Percentiles rank a stretch among this genome's conserved stretches.
Conservation (phyloP, 2,888 invertebrate species). For the Kryphioiulus occultus region DNA sequence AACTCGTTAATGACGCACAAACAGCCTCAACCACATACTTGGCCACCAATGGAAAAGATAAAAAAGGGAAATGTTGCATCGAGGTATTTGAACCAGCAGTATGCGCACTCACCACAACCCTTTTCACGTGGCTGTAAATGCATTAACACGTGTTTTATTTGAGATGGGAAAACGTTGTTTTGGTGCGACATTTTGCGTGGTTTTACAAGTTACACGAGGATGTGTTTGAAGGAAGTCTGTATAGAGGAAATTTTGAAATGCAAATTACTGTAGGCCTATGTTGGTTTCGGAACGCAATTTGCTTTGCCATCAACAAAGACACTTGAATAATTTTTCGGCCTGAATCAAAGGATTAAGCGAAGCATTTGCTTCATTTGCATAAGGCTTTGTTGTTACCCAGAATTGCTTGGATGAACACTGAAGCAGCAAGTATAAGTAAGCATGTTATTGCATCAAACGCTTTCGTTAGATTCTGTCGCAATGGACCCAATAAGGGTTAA, state of each 20-base stretch:
- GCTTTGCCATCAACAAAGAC: neutral
- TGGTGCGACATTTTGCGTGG: neutral
- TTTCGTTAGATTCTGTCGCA: too few species aligned
- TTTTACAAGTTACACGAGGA: neutral
- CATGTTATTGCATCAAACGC: too few species aligned
- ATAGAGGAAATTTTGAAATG: neutral
- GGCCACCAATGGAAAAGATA: neutral
- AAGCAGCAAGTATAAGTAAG: too few species aligned
- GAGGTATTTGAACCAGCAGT: neutral
- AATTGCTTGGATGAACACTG: too few species aligned
- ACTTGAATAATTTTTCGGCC: too few species aligned
- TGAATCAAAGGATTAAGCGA: too few species aligned
- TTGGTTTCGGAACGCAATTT: neutral
- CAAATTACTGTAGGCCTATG: neutral
- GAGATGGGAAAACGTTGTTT: neutral
- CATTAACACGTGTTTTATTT: conserved; percentile 1
- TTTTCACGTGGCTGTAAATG: neutral
- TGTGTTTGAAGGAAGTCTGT: neutral
- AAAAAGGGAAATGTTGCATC: neutral
- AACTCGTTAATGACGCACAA: neutral
- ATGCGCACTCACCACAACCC: neutral
- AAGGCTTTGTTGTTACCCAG: too few species aligned
- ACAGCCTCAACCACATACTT: neutral
- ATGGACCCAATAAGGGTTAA: too few species aligned
- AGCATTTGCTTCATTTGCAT: too few species aligned